Conservation (phyloP, 2,797 vertebrate species). For the Emydoidea blandingii region DNA sequence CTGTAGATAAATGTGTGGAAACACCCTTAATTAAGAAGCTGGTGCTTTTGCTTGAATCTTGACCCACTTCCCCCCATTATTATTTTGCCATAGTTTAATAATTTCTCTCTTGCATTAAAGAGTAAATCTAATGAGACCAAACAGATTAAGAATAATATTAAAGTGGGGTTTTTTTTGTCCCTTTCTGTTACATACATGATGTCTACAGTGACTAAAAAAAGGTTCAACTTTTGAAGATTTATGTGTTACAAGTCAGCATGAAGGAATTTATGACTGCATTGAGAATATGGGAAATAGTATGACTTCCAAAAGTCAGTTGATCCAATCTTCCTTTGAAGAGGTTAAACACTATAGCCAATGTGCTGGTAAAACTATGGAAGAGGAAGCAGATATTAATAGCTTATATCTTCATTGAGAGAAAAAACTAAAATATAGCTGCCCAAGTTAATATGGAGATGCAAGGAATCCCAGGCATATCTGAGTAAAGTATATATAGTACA, state of each 20-base stretch:
- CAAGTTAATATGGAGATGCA: neutral
- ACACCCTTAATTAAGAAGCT: neutral
- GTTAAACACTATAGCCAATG: neutral
- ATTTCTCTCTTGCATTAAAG: neutral
- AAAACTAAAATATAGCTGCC: neutral
- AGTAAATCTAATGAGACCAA: neutral
- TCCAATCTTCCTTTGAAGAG: neutral
- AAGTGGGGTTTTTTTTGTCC: neutral
- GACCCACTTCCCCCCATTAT: fast-evolving
- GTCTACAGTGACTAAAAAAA: neutral
- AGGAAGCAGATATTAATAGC: neutral
- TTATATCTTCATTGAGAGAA: neutral
- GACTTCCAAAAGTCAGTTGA: neutral
- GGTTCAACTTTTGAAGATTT: neutral
- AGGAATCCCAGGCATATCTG: neutral
- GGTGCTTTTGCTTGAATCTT: neutral
- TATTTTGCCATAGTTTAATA: neutral
- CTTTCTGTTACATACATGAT: neutral
- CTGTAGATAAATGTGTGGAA: neutral
- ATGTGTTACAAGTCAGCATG: neutral
- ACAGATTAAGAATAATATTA: neutral
- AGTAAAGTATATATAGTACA: neutral
- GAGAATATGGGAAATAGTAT: neutral
- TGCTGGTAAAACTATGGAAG: neutral
- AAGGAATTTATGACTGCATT: neutral